These are phyloP conservation scores for Misgurnus mizolepis DNA, from an alignment of 2,113 vertebrate genomes.

Conservation along the genomic window DNA sequence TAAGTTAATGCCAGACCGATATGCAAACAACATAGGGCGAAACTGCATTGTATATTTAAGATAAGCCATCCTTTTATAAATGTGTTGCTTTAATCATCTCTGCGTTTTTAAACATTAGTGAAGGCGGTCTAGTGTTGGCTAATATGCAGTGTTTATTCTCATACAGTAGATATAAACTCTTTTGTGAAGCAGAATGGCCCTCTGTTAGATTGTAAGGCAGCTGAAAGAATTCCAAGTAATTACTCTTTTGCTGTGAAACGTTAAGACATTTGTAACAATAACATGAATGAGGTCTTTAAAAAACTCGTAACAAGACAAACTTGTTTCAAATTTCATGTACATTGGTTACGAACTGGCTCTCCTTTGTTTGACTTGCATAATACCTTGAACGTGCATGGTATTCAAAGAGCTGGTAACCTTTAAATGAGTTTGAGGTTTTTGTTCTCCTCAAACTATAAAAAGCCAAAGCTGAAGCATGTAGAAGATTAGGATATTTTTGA, in stretches of 20 bases:
- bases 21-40: too few relatives aligned
- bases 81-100: background rate
- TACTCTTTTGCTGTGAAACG: background rate
- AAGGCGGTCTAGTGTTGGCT: background rate
- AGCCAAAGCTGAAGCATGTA: background rate
- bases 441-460: background rate
- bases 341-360: background rate
- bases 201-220: background rate
- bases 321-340: background rate
- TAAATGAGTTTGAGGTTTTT: background rate
- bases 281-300: background rate
- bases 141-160: background rate
- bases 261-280: background rate
- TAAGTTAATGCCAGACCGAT: background rate
- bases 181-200: background rate
- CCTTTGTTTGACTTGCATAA: constrained; percentile 22
- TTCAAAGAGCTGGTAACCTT: background rate
- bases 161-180: background rate
- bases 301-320: background rate
- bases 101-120: background rate
- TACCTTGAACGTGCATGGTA: too few relatives aligned
- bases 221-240: background rate
- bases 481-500: background rate
- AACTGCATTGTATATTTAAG: background rate
- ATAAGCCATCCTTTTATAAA: background rate